Base-by-base conservation (phyloP, 1,140 invertebrate species). In the Temnothorax longispinosus region DNA sequence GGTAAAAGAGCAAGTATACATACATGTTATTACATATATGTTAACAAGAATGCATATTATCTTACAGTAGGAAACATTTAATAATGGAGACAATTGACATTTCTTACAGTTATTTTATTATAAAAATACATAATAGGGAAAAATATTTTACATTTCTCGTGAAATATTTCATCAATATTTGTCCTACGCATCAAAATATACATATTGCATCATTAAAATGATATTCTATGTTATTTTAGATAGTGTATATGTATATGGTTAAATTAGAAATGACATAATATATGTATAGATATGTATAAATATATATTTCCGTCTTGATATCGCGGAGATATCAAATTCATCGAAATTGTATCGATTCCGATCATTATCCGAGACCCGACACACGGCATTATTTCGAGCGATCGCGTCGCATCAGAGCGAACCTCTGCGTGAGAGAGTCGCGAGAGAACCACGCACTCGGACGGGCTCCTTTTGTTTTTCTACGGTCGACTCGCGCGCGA, bases 401-500 rank as follows among this genome's bases (percentile, higher is more conserved):
- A 84, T 85, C 86, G 87, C 75, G 82, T 88, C 90, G 75, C 77
- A 69, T 76, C 85, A 78, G 77, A 87, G 58, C 44, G 47, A 32
- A 65, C 15, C 41, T 78, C 60, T 86, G 86, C 87, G 87, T 75
- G 81, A 85, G 88, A 89, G 80, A 85, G 69, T 56, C 67, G 75
- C 82, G 77, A 86, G 80, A 65, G 54, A 84, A 38, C 58, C 81
- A 62, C 75, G 64, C 82, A 75, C 77, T 76, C 82, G 72, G 69
- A 87, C 89, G 87, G 88, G 86, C 89, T 91, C 88, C 91, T 94
- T 93, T 94, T 93, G 92, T 93, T 94, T 94, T 94, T 94, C 93
- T 92, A 90, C 90, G 84, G 84, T 67, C 85, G 88, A 81, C 87
- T 92, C 91, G 91, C 91, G 91, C 91, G 91, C 91, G 92, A 93